A percentile compares a stretch with the other conserved stretches of the same genome.
phyloP scores from a whole-genome alignment of 2,888 invertebrate species.

The Bursaphelenchus okinawaensis region DNA sequence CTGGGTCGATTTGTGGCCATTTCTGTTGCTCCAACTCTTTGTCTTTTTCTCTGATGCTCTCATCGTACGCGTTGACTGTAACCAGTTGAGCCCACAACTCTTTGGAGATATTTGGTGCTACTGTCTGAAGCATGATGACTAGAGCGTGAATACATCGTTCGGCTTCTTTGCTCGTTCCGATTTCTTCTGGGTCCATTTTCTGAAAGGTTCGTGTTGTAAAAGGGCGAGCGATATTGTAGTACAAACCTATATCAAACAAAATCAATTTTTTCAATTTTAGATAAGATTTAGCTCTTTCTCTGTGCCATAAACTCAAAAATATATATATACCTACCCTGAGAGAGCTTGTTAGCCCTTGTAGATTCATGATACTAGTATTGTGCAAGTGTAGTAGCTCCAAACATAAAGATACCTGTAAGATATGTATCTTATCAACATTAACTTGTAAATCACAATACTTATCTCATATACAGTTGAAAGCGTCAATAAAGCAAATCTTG shows the following conservation, averaged over 20 bases:
- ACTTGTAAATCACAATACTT: slow-evolving; percentile 5
- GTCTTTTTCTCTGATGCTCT: slow-evolving; percentile 15
- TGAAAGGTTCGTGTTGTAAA: too few relatives aligned
- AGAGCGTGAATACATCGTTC: slow-evolving; percentile 45
- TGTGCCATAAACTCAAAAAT: too few relatives aligned
- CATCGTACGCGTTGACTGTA: slow-evolving; percentile 22
- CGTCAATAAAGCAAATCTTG: too few relatives aligned
- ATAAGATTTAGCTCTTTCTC: too few relatives aligned
- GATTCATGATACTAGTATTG: slow-evolving; percentile 45
- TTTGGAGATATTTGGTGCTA: slow-evolving; percentile 36
- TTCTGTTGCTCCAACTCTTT: slow-evolving; percentile 24
- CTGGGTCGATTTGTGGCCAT: slow-evolving; percentile 48
- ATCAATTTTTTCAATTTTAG: too few relatives aligned
- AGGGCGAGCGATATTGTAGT: too few relatives aligned
- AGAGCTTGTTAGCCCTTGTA: slow-evolving; percentile 45
- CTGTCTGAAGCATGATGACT: slow-evolving; percentile 52
- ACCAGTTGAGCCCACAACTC: slow-evolving; percentile 37
- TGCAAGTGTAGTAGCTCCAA: slow-evolving; percentile 50
- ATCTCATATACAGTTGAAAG: slow-evolving; percentile 45
- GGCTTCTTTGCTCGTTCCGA: slow-evolving; percentile 41
- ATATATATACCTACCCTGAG: slow-evolving; percentile 30
- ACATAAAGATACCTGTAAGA: slow-evolving; percentile 37
- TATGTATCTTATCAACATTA: slow-evolving; percentile 1
- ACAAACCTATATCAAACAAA: too few relatives aligned
- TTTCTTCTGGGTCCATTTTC: slow-evolving; percentile 40